Base-by-base conservation (phyloP, 2,888 invertebrate genomes). In the Sicus ferrugineus region DNA sequence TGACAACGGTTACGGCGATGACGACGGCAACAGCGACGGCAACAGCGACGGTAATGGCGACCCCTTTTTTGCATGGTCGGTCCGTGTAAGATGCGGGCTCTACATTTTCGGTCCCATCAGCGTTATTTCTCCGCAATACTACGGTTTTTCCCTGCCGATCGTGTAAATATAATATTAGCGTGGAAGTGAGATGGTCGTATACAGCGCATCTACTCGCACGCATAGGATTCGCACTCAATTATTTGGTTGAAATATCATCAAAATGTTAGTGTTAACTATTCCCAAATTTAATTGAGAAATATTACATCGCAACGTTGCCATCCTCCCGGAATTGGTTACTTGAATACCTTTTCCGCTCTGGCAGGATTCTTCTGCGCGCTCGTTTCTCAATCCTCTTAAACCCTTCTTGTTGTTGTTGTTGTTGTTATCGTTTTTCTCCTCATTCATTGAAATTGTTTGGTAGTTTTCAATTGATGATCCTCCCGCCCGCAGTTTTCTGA, bases 401-500 rank as follows among this genome's bases (percentile, higher is more conserved):
- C 19, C n/a, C n/a, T 23, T 66, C 28, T 56, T 56, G 38, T 56
- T 65, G 23, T 63, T 59, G 59, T 54, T 50, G 63, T n/a, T 65
- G 52, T 65, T 52, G 26, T 54, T 31, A 52, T 21, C 2, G 19
- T 42, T 16, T 42, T 30, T 19, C 34, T 59, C 21, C 9, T 34
- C 21, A 19, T 11, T 30, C 28, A 19, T 54, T 38, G 38, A 34
- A 38, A 23, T 21, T 23, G 23, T 66, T 42, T 54, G 54, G 28
- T 54, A 11, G 42, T 73, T 70, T 67, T 70, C 61, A 68, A 59
- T 48, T 58, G 38, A 56, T 58, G 77, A 81, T 79, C 76, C 80
- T 79, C 77, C n/a, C 76, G 75, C 80, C 80, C 80, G 80, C 80
- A 80, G 80, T 77, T 77, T 80, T 2, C 46, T 70, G 14, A 30